phyloP scores from a whole-genome alignment of 2,888 invertebrate species.

The Clusia tigrina region DNA sequence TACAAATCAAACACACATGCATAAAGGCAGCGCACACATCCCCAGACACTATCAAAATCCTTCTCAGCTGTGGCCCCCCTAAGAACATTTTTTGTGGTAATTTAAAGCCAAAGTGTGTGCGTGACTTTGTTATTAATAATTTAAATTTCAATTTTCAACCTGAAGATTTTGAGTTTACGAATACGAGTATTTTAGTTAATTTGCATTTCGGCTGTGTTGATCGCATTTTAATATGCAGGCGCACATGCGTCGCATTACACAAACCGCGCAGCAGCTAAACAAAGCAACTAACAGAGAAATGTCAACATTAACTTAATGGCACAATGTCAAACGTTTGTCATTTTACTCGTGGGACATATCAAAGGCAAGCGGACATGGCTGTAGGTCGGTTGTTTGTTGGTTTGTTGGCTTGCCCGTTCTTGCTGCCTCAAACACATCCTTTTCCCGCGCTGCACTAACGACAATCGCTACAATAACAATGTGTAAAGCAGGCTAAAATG shows the following conservation, averaged over 20 bases:
- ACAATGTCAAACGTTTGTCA: conserved; percentile 28
- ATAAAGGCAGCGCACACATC: too few relatives aligned
- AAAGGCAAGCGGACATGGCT: conserved; percentile 13
- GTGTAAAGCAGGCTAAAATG: too few relatives aligned
- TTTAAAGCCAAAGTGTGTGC: conserved; percentile 18
- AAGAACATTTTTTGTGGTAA: neutral
- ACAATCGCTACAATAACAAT: neutral
- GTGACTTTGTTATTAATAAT: conserved; percentile 24
- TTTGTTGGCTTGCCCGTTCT: neutral
- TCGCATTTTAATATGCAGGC: conserved; percentile 52
- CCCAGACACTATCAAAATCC: too few relatives aligned
- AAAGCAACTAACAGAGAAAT: conserved; percentile 34
- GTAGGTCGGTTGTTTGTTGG: too few relatives aligned
- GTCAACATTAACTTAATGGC: conserved; percentile 31
- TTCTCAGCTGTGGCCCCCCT: neutral
- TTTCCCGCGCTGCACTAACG: conserved; percentile 12
- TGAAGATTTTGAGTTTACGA: neutral
- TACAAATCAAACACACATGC: too few relatives aligned
- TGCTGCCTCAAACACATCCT: conserved; percentile 1
- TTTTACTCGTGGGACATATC: conserved; percentile 20
- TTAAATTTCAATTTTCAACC: neutral
- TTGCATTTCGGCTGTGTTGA: conserved; percentile 26
- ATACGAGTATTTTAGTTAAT: neutral
- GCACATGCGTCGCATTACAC: conserved; percentile 48
- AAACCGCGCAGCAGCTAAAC: too few relatives aligned